Percentiles rank a stretch among this genome's conserved stretches.
phyloP scores from a whole-genome alignment of 2,888 invertebrate genomes.

The Aporophyla nigra region DNA sequence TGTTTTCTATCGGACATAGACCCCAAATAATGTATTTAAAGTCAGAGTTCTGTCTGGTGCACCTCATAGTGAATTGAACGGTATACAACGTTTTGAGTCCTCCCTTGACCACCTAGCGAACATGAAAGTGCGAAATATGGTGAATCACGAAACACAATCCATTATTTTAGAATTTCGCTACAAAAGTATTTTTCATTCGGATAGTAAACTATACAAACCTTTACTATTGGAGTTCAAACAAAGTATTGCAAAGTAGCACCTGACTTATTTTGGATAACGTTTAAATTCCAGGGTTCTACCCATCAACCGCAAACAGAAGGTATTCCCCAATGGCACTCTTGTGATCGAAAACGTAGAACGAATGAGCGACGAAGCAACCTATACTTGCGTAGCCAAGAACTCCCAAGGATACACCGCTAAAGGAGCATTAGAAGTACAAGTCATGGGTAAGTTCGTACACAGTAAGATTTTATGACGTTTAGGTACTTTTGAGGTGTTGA shows the following conservation, averaged over 20 bases:
- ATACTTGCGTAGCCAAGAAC: conserved; percentile 98
- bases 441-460: conserved; percentile 96
- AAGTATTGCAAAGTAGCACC: not conserved
- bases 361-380: conserved; percentile 97
- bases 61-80: not conserved
- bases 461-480: conserved; percentile 1
- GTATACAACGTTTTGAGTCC: not conserved
- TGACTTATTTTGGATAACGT: not conserved
- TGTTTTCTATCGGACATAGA: not conserved
- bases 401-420: conserved; percentile 97
- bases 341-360: conserved; percentile 98
- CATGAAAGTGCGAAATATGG: not conserved
- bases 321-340: conserved; percentile 97
- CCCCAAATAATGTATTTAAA: conserved; percentile 9
- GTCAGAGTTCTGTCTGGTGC: conserved; percentile 5
- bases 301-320: conserved; percentile 98
- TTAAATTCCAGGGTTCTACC: conserved; percentile 93
- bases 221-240: not conserved
- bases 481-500: conserved; percentile 55
- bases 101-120: not conserved
- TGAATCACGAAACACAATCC: not conserved
- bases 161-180: not conserved
- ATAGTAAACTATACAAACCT: not conserved
- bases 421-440: conserved; percentile 97
- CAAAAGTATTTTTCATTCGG: conserved; percentile 3